These are phyloP conservation scores for Porites rus DNA, from an alignment of 92 coral and sea anemone genomes.

Conservation along the genomic window DNA sequence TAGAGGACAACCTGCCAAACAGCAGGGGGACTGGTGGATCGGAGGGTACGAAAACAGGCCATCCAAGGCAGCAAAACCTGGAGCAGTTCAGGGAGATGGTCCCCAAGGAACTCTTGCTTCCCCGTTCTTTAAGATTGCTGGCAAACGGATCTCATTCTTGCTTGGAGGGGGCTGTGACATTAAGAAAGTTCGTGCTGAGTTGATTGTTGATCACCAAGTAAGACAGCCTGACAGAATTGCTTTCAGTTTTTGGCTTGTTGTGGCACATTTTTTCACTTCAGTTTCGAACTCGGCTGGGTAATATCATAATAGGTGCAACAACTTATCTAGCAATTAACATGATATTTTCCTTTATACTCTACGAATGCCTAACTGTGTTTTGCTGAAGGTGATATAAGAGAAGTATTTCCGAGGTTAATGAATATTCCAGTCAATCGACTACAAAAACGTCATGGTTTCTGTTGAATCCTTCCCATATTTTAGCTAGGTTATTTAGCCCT, in stretches of 20 bases:
- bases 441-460: no score
- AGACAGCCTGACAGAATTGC: background rate
- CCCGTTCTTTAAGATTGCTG: slow-evolving; percentile 49
- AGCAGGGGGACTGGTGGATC: slow-evolving; percentile 72
- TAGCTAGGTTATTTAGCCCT: no score
- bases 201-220: slow-evolving; percentile 33
- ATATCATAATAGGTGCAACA: no score
- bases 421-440: no score
- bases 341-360: no score
- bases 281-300: background rate
- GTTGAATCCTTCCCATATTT: no score
- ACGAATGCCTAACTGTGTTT: background rate
- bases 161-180: slow-evolving; percentile 72
- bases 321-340: no score
- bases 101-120: slow-evolving; percentile 70
- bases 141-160: slow-evolving; percentile 44
- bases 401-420: no score
- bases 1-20: slow-evolving; percentile 21
- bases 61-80: slow-evolving; percentile 39
- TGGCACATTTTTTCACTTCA: background rate
- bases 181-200: slow-evolving; percentile 44
- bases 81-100: slow-evolving; percentile 49
- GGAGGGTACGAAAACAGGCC: slow-evolving; percentile 67
- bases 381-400: background rate
- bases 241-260: background rate